These are phyloP conservation scores for Bradypodion pumilum DNA, from an alignment of 2,797 vertebrate species.

Conservation along the genomic window DNA sequence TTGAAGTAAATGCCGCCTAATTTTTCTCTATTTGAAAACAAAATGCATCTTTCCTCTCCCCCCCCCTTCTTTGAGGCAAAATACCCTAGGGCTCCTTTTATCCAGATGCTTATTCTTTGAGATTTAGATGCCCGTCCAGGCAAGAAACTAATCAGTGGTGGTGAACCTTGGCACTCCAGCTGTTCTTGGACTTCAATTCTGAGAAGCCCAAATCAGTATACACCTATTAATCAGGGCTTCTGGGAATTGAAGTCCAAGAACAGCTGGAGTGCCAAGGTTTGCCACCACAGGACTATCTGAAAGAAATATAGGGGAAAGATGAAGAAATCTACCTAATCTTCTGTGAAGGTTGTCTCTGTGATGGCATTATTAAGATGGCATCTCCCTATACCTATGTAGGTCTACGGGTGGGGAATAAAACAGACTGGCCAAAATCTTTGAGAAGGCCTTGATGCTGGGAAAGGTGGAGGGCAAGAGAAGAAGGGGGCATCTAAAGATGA, in stretches of 20 bases:
- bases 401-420: no score
- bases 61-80: background rate
- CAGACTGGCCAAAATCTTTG: no score
- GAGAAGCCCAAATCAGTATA: no score
- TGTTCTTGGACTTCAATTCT: no score
- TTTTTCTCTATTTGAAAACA: constrained; percentile 16
- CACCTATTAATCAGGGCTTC: no score
- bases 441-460: no score
- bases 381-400: constrained; percentile 7
- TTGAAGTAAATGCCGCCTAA: background rate
- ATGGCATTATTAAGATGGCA: constrained; percentile 38
- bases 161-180: no score
- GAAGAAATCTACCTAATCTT: constrained; percentile 24
- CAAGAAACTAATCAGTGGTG: no score
- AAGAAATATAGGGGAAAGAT: constrained; percentile 36
- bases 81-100: constrained; percentile 3
- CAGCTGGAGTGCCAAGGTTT: no score
- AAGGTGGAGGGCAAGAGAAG: no score
- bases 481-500: no score
- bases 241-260: no score
- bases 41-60: constrained; percentile 25
- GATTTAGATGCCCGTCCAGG: constrained; percentile 45
- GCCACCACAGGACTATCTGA: constrained; percentile 17
- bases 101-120: background rate
- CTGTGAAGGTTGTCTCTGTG: constrained; percentile 26